Evolutionary conservation across 2,797 vertebrate species (phyloP), one percentile per base, ranked within the genome.

Genomic region (Peromyscus eremicus): DNA sequence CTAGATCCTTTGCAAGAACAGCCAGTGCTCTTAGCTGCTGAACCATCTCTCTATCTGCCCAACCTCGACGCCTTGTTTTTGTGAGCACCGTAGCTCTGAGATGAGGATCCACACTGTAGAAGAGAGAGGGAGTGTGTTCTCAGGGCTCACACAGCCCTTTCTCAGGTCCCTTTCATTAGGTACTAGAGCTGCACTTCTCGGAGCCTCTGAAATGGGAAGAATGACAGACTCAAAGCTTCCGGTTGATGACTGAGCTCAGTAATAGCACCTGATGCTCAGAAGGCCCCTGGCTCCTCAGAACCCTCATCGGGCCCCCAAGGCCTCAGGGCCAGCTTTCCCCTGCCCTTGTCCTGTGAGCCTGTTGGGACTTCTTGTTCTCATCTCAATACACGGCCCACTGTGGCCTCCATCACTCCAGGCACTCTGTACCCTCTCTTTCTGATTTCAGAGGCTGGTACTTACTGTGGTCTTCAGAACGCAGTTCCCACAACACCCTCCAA

Each of bases 361-460:
- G 1, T 68, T 60, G 29, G 10, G 0, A 14, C 34, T 32, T 10
- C 49, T 55, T 52, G 52, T 81, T n/a, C 34, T 64, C 16, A 29
- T 68, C n/a, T 37, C 29, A 8, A 6, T 2, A 6, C 0, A 19
- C 2, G 0, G 46, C 9, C 21, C n/a, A 13, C 52, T 3, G 7
- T 64, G 71, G 66, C 27, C 14, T 77, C 43, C 17, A 8, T 77
- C 16, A 55, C 23, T 34, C 60, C 9, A 46, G 23, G 13, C 23
- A 6, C 7, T 17, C 37, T 88, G 66, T 2, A 14, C 12, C 13
- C 70, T 11, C 8, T 70, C 68, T n/a, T 89, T 55, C 60, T 86
- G 68, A 77, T 62, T 6, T 19, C 13, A 5, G 55, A 49, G 2
- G 11, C 27, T 49, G 32, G 32, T 77, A 32, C 19, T 75, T 16